Conservation (phyloP, 2,113 vertebrate genomes). For the Oncorhynchus clarkii region DNA sequence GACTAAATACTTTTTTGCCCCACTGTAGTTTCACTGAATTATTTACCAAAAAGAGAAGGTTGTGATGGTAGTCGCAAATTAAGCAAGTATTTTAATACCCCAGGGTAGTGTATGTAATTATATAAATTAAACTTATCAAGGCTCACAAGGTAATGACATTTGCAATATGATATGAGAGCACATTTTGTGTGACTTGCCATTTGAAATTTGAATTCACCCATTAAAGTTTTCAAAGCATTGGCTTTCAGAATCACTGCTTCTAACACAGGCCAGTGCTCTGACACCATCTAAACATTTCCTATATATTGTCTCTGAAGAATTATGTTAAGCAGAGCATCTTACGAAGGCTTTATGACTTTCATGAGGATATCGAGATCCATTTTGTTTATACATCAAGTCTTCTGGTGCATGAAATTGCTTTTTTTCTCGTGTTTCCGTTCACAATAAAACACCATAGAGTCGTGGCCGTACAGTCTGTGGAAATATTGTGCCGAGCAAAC, state of each 20-base stretch:
- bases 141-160: conserved; percentile 24
- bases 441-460: conserved; percentile 28
- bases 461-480: neutral
- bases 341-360: conserved; percentile 50
- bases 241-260: neutral
- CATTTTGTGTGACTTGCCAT: conserved; percentile 30
- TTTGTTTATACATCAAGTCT: conserved; percentile 62
- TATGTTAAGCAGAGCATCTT: conserved; percentile 51
- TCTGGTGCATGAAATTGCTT: conserved; percentile 64
- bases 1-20: too few relatives aligned
- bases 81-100: too few relatives aligned
- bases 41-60: too few relatives aligned
- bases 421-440: conserved; percentile 42
- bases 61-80: too few relatives aligned
- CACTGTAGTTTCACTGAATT: too few relatives aligned
- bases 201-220: conserved; percentile 24
- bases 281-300: conserved; percentile 25
- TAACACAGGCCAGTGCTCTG: conserved; percentile 18
- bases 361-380: conserved; percentile 51
- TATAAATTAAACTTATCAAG: conserved; percentile 5
- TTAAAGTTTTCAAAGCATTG: conserved; percentile 10
- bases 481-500: neutral
- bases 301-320: conserved; percentile 43
- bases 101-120: neutral
- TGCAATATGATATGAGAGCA: conserved; percentile 2